Evolutionary conservation across 2,888 invertebrate species (phyloP).

Genomic region (Caenorhabditis panamensis): DNA sequence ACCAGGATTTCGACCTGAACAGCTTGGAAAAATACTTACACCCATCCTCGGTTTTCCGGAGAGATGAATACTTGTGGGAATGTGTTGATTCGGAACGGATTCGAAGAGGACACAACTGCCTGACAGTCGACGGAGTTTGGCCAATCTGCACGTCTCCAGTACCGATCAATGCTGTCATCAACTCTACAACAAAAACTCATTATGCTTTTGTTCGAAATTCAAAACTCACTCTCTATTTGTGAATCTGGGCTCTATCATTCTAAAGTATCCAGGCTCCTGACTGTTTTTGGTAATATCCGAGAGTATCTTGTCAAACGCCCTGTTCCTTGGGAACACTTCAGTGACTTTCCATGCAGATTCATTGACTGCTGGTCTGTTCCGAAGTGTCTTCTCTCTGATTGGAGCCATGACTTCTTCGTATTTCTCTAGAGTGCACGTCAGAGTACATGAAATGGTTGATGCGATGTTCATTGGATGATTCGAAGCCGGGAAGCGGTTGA

Average conservation of each 20-base stretch:
- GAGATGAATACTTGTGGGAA: conserved; percentile 86
- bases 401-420: conserved; percentile 54
- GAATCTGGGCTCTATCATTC: conserved; percentile 53
- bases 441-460: conserved; percentile 43
- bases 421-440: conserved; percentile 22
- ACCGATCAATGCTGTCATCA: conserved; percentile 46
- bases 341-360: conserved; percentile 64
- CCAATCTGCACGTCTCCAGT: conserved; percentile 72
- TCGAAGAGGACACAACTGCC: conserved; percentile 65
- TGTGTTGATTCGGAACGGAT: conserved; percentile 72
- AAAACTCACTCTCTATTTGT: conserved; percentile 30
- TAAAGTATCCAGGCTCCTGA: conserved; percentile 39
- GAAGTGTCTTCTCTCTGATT: conserved; percentile 42
- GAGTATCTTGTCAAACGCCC: conserved; percentile 62
- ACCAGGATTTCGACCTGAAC: too few relatives aligned
- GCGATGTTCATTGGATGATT: conserved; percentile 54
- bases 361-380: conserved; percentile 58
- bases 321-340: conserved; percentile 62
- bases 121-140: conserved; percentile 70
- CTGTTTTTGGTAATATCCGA: conserved; percentile 42
- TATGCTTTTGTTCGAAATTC: not conserved
- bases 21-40: conserved; percentile 58
- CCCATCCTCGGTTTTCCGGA: conserved; percentile 87
- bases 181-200: conserved; percentile 18
- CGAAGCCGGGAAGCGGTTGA: conserved; percentile 56